Percentiles rank a stretch among this genome's conserved stretches.
phyloP scores from a whole-genome alignment of 2,797 vertebrate species.

The Cyprinella venusta region DNA sequence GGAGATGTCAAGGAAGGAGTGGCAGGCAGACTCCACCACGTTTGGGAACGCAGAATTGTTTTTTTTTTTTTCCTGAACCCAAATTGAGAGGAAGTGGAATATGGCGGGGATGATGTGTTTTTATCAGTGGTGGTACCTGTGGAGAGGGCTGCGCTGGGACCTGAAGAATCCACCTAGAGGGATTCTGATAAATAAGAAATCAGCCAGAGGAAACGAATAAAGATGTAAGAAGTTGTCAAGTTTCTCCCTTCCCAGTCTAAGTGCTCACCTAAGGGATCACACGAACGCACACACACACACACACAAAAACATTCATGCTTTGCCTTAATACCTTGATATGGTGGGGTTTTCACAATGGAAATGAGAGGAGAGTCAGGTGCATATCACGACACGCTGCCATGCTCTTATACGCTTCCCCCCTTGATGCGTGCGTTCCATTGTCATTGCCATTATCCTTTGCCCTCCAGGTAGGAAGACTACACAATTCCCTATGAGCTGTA shows the following conservation, averaged over 20 bases:
- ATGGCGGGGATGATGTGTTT: constrained; percentile 49
- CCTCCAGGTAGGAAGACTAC: constrained; percentile 19
- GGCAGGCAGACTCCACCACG: constrained; percentile 18
- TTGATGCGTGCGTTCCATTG: neutral
- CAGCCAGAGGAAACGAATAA: constrained; percentile 77
- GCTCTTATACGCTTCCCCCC: constrained; percentile 27
- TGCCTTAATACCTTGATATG: constrained; percentile 64
- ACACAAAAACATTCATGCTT: constrained; percentile 11
- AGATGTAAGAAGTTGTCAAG: constrained; percentile 70
- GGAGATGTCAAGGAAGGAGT: constrained; percentile 5
- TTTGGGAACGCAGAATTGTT: constrained; percentile 48
- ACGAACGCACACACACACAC: neutral
- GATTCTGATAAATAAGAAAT: constrained; percentile 83
- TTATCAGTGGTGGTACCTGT: constrained; percentile 51
- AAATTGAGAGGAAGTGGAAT: constrained; percentile 73
- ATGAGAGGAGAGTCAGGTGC: constrained; percentile 65
- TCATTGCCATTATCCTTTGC: constrained; percentile 36
- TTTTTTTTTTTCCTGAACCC: constrained; percentile 13
- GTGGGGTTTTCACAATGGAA: constrained; percentile 64
- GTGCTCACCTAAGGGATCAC: constrained; percentile 64
- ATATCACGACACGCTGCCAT: constrained; percentile 60
- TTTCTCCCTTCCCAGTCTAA: constrained; percentile 61
- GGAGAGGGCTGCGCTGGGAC: constrained; percentile 73
- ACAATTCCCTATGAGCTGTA: constrained; percentile 39
- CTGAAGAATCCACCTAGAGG: constrained; percentile 75